Evolutionary conservation across 2,113 vertebrate genomes (phyloP).

Genomic region (Anthoscopus minutus): DNA sequence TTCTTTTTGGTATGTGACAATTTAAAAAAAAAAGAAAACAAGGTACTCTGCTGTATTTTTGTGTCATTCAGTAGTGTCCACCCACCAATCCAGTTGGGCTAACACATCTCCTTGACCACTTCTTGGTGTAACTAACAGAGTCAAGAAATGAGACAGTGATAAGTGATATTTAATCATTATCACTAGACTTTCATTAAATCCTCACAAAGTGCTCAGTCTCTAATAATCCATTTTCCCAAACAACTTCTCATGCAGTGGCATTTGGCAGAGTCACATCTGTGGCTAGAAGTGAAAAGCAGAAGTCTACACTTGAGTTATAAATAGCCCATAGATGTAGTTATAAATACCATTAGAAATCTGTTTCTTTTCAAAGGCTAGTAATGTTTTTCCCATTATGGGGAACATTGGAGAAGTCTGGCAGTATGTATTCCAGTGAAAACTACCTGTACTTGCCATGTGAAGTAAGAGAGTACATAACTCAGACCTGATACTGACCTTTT

Average conservation of each 20-base stretch:
- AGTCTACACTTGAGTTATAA: neutral
- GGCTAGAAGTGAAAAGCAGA: neutral
- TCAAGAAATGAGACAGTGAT: neutral
- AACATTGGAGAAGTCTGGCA: neutral
- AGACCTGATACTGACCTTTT: neutral
- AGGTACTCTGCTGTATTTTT: neutral
- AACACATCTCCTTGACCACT: neutral
- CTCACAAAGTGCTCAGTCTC: neutral
- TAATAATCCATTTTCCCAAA: neutral
- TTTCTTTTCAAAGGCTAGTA: neutral
- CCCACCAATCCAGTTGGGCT: neutral
- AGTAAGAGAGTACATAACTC: neutral
- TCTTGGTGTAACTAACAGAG: neutral
- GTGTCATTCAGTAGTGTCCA: neutral
- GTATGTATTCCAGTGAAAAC: neutral
- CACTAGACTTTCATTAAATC: neutral
- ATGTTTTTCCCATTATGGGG: neutral
- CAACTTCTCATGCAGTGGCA: accelerated
- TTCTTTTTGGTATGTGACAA: neutral
- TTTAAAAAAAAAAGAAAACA: neutral
- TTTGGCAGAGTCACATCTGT: neutral
- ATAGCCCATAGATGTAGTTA: neutral
- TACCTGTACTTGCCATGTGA: neutral
- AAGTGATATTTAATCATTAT: neutral
- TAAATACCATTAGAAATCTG: neutral